Conservation (phyloP, 2,113 vertebrate species). For the Charina bottae region DNA sequence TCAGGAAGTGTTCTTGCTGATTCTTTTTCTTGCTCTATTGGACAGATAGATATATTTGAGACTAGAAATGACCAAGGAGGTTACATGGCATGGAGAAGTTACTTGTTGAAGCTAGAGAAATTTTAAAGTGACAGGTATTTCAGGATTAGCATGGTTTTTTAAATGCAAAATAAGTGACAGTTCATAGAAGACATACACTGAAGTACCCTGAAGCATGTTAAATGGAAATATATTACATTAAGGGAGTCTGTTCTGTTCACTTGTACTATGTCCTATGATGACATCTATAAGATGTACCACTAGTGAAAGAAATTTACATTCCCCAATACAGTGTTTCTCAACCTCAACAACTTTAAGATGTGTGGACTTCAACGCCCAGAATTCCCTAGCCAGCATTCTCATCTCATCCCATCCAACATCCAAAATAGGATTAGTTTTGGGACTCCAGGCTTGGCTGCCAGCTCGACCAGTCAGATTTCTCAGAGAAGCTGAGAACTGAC, state of each 20-base stretch:
- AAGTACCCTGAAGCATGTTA: background rate
- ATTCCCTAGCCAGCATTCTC: background rate
- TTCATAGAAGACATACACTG: background rate
- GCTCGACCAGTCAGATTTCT: too few relatives aligned
- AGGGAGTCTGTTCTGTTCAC: background rate
- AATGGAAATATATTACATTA: background rate
- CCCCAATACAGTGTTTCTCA: background rate
- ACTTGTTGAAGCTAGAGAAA: background rate
- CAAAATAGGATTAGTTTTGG: background rate
- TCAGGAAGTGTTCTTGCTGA: background rate
- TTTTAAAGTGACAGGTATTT: background rate
- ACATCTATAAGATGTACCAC: background rate
- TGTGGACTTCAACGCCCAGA: background rate
- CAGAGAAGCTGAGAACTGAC: too few relatives aligned
- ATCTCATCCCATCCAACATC: background rate
- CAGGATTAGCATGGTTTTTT: background rate
- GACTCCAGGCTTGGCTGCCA: too few relatives aligned
- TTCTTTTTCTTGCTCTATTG: background rate
- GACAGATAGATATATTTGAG: background rate
- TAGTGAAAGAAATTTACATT: background rate
- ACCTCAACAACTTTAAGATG: background rate
- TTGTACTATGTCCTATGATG: background rate
- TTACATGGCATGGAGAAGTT: background rate
- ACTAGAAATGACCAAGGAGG: background rate
- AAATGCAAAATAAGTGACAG: background rate